These are phyloP conservation scores for Ennomos fuscantarius DNA, from an alignment of 2,888 invertebrate species.

Conservation along the genomic window DNA sequence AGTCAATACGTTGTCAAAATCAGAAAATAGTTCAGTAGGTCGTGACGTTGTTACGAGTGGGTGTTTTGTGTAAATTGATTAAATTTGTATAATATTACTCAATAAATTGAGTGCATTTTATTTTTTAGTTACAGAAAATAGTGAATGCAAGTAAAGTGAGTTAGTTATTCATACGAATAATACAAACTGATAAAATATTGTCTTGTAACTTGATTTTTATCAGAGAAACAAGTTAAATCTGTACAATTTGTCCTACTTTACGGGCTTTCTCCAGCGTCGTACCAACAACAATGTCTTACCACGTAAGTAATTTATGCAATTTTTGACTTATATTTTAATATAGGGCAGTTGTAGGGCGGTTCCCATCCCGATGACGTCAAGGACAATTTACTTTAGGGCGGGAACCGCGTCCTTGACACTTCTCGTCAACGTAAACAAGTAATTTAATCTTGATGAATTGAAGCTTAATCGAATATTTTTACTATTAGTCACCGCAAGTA, in stretches of 20 bases:
- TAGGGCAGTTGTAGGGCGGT: constrained; percentile 30
- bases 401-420: constrained; percentile 25
- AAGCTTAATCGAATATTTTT: not conserved
- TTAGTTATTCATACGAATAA: not conserved
- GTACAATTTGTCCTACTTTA: constrained; percentile 17
- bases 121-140: not conserved
- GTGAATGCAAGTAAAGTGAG: not conserved
- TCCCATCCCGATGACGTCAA: constrained; percentile 36
- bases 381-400: constrained; percentile 13
- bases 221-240: constrained; percentile 23
- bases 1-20: no score
- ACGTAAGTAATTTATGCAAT: constrained; percentile 31
- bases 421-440: constrained; percentile 20
- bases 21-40: no score
- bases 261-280: constrained; percentile 18
- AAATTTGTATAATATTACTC: no score
- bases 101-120: no score
- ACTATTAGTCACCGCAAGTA: not conserved
- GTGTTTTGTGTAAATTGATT: no score
- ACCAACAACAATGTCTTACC: constrained; percentile 30
- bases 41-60: no score
- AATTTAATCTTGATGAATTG: not conserved
- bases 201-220: not conserved
- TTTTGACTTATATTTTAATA: not conserved
- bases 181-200: not conserved